Evolutionary conservation across 64 coral and sea anemone species (phyloP).

Genomic region (Stichodactyla helianthus): DNA sequence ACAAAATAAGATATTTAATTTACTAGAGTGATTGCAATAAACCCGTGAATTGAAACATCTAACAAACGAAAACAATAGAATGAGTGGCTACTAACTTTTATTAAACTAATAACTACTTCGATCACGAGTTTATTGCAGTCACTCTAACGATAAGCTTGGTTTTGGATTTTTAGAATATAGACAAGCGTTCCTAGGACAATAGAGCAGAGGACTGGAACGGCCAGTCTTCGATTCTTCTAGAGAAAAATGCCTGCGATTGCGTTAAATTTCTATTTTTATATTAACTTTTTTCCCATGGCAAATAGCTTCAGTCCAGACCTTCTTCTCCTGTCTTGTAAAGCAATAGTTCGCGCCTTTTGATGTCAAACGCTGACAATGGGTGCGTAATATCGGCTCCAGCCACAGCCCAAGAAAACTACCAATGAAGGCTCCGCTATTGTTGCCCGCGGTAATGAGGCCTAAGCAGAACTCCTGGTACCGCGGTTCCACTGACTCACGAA

Average conservation of each 20-base stretch:
- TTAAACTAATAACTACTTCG: too few relatives aligned
- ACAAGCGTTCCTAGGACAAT: background rate
- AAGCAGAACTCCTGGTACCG: constrained; percentile 77
- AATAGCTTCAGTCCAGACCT: constrained; percentile 3
- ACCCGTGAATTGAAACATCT: too few relatives aligned
- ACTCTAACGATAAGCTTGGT: background rate
- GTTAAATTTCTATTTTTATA: constrained; percentile 13
- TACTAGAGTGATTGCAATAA: too few relatives aligned
- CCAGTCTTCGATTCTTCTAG: background rate
- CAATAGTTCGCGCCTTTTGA: background rate
- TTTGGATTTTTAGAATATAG: background rate
- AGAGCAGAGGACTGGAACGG: background rate
- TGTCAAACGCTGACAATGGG: constrained; percentile 32
- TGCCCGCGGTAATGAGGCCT: constrained; percentile 69
- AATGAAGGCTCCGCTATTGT: constrained; percentile 47
- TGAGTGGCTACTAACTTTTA: too few relatives aligned
- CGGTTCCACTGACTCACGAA: constrained; percentile 56
- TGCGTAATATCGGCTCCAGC: constrained; percentile 64
- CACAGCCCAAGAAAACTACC: constrained; percentile 62
- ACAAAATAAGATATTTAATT: too few relatives aligned
- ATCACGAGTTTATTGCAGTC: background rate
- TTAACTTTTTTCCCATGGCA: constrained; percentile 5
- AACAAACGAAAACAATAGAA: too few relatives aligned
- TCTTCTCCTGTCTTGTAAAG: constrained; percentile 7
- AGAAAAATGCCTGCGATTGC: background rate